Evolutionary conservation across 2,113 vertebrate genomes (phyloP).

Genomic region (Callopanchax toddi): DNA sequence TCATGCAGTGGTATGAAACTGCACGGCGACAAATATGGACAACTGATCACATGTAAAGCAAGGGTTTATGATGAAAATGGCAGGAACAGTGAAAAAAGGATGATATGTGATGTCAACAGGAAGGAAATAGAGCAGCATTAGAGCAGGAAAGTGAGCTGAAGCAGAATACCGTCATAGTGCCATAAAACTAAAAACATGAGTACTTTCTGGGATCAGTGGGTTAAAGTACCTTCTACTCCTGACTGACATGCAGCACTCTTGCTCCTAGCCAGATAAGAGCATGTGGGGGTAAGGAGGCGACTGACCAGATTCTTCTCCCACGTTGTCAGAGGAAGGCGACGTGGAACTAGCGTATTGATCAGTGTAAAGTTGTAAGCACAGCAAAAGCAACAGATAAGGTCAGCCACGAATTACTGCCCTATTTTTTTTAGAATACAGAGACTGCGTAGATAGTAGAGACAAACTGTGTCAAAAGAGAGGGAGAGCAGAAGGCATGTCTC

Average conservation of each 20-base stretch:
- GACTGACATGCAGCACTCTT: constrained; percentile 90
- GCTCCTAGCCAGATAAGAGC: constrained; percentile 94
- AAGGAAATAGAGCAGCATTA: constrained; percentile 64
- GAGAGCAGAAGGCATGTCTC: background rate
- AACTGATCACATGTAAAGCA: constrained; percentile 80
- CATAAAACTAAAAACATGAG: background rate
- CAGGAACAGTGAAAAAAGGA: constrained; percentile 14
- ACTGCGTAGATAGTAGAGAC: constrained; percentile 17
- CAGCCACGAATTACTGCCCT: constrained; percentile 12
- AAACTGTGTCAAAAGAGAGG: constrained; percentile 11
- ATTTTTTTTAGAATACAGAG: constrained; percentile 11
- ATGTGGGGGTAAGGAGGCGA: constrained; percentile 92
- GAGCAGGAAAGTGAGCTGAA: background rate
- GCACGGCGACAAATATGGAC: constrained; percentile 97
- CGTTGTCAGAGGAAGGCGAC: constrained; percentile 87
- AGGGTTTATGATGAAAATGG: constrained; percentile 23
- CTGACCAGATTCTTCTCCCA: constrained; percentile 94
- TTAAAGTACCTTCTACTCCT: constrained; percentile 87
- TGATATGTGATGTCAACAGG: constrained; percentile 62
- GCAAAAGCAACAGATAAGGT: constrained; percentile 39
- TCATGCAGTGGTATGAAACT: constrained; percentile 94
- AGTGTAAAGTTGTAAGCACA: constrained; percentile 43
- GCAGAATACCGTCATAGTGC: no score
- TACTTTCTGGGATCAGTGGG: constrained; percentile 1
- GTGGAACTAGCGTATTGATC: constrained; percentile 79